A percentile compares a stretch with the other conserved stretches of the same genome.
Conservation (phyloP, 2,113 vertebrate species). For the Carettochelys insculpta region DNA sequence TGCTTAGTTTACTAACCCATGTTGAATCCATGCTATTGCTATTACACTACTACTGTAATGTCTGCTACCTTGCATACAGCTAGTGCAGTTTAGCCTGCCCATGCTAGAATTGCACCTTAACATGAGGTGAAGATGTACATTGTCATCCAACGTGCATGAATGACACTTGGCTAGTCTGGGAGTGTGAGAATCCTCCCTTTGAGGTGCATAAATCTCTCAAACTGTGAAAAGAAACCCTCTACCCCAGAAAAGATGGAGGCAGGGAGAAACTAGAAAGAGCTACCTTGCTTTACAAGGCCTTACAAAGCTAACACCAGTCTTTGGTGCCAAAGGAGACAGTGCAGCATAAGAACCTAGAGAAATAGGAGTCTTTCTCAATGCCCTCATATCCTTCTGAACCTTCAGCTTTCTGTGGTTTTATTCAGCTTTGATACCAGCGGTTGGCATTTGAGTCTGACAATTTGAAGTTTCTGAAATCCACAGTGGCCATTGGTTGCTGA, state of each 20-base stretch:
- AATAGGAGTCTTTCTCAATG: neutral
- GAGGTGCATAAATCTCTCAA: neutral
- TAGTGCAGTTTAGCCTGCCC: neutral
- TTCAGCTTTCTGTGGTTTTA: neutral
- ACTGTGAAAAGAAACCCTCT: constrained; percentile 1
- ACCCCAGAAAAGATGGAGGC: neutral
- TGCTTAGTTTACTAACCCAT: neutral
- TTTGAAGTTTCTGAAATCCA: neutral
- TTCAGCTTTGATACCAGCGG: neutral
- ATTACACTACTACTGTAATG: neutral
- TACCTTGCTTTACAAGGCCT: neutral
- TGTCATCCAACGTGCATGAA: neutral
- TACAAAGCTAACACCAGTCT: constrained; percentile 14
- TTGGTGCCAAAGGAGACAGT: neutral
- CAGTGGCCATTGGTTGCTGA: neutral
- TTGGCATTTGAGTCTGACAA: neutral
- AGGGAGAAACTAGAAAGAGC: neutral
- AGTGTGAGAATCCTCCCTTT: constrained; percentile 20
- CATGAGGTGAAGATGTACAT: neutral
- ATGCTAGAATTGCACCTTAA: neutral
- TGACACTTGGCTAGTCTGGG: constrained; percentile 16
- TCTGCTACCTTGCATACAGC: neutral
- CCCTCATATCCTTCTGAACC: neutral
- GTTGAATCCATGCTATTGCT: neutral
- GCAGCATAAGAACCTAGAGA: neutral